Evolutionary conservation across 2,797 vertebrate species (phyloP), one percentile per base, ranked within the genome.

Genomic region (Rhinatrema bivittatum): DNA sequence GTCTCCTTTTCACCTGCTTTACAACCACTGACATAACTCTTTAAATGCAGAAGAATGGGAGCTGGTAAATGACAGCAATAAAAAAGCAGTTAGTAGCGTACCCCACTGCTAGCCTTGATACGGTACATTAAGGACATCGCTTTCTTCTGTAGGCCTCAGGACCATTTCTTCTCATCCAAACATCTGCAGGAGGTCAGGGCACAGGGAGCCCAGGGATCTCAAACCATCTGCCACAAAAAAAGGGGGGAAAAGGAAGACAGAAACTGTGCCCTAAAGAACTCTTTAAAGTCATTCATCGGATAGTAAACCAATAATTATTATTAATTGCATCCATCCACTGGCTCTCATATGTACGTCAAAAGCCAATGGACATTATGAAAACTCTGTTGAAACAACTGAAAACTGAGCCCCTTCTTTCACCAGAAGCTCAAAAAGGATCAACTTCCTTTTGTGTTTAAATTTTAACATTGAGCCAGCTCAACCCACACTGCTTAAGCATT

Each of bases 131-230:
- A 65, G 50, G 74, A 76, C 40, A 78, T 88, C 89, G 86, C 82
- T 74, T 71, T 51, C 62, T 56, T 62, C 71, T 68, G 29, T 42
- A 39, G 51, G 69, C 67, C 57, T 28, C 4, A 44, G 42, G 45
- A 45, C 16, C 39, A 55, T 69, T 76, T 65, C 72, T 58, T 66
- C 62, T 48, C 9, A 65, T 78, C 53, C 42, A 74, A 84, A 81
- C 90, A 91, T 91, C 89, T 95, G 90, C 75, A 78, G 85, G 82
- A 86, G 89, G 84, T 90, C 85, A 88, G 68, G 75, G 72, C 75
- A 67, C 63, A 54, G 56, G 64, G 68, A 68, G 70, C 64, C 58
- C 65, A 66, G 46, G 73, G 74, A 81, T 86, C 82, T 86, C 68
- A 36, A 63, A 70, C 91, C 91, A 96, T 94, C 91, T 96, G 91